Conservation (phyloP, 2,888 invertebrate genomes). For the Tuberolachnus salignus region DNA sequence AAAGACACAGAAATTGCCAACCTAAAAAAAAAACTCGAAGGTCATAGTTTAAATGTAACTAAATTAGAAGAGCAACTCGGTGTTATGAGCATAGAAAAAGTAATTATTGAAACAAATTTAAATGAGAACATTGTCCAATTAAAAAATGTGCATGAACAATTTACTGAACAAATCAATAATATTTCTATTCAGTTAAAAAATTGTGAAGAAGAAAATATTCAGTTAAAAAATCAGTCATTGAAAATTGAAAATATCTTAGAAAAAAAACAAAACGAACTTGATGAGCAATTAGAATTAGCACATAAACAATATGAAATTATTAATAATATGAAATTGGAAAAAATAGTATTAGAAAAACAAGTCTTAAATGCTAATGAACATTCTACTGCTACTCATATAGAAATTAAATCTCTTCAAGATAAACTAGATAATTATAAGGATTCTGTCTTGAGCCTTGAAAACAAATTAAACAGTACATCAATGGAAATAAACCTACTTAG, state of each 20-base stretch:
- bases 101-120: slow-evolving; percentile 46
- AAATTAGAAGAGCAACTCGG: slow-evolving; percentile 40
- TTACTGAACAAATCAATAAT: slow-evolving; percentile 13
- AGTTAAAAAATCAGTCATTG: slow-evolving; percentile 7
- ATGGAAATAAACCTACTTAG: slow-evolving; percentile 3
- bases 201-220: slow-evolving; percentile 6
- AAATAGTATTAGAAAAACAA: slow-evolving; percentile 33
- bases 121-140: slow-evolving; percentile 17
- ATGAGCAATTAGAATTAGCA: slow-evolving; percentile 17
- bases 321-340: slow-evolving; percentile 1
- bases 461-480: neutral
- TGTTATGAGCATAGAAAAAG: slow-evolving; percentile 36
- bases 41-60: neutral
- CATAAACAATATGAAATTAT: slow-evolving; percentile 1
- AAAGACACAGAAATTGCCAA: neutral
- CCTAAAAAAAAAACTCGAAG: neutral
- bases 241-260: slow-evolving; percentile 10
- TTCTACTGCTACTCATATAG: neutral
- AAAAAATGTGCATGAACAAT: slow-evolving; percentile 12
- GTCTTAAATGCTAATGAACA: neutral
- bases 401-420: slow-evolving; percentile 12
- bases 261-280: slow-evolving; percentile 25
- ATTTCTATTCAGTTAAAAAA: neutral
- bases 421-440: neutral
- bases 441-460: neutral